phyloP scores from a whole-genome alignment of 2,797 vertebrate genomes.

The Botia kubotai region DNA sequence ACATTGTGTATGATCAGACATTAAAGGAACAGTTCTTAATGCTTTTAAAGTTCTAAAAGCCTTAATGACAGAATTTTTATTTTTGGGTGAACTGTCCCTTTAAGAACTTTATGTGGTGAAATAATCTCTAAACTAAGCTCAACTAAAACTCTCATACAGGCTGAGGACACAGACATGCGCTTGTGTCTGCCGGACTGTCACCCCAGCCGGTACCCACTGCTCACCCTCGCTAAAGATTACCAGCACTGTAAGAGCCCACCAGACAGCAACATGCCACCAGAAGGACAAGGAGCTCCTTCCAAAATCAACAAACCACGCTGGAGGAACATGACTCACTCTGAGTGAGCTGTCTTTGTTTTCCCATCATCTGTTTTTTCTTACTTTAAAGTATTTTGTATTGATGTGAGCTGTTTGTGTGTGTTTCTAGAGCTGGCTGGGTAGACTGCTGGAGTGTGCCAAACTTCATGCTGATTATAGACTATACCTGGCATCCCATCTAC shows the following conservation, averaged over 20 bases:
- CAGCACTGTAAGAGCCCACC: slow-evolving; percentile 85
- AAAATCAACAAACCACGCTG: slow-evolving; percentile 88
- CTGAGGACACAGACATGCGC: slow-evolving; percentile 94
- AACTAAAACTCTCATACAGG: slow-evolving; percentile 67
- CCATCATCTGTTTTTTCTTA: neutral
- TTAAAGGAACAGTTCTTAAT: neutral
- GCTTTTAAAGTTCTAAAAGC: too few relatives aligned
- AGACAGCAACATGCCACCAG: slow-evolving; percentile 85
- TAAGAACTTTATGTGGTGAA: neutral
- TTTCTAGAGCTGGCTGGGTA: slow-evolving; percentile 91
- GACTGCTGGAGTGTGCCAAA: slow-evolving; percentile 98
- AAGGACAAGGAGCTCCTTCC: slow-evolving; percentile 81
- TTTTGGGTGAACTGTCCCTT: neutral
- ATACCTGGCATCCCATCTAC: slow-evolving; percentile 98
- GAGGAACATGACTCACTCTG: slow-evolving; percentile 93
- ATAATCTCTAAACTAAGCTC: neutral
- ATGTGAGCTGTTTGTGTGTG: neutral
- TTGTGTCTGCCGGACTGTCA: slow-evolving; percentile 97
- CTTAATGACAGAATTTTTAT: neutral
- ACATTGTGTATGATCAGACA: neutral
- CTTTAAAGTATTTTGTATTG: neutral
- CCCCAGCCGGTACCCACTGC: slow-evolving; percentile 93
- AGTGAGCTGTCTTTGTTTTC: slow-evolving; percentile 78
- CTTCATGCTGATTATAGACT: slow-evolving; percentile 93
- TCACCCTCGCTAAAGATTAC: slow-evolving; percentile 93